Conservation (phyloP, 2,888 invertebrate species). For the Catonia carolina region DNA sequence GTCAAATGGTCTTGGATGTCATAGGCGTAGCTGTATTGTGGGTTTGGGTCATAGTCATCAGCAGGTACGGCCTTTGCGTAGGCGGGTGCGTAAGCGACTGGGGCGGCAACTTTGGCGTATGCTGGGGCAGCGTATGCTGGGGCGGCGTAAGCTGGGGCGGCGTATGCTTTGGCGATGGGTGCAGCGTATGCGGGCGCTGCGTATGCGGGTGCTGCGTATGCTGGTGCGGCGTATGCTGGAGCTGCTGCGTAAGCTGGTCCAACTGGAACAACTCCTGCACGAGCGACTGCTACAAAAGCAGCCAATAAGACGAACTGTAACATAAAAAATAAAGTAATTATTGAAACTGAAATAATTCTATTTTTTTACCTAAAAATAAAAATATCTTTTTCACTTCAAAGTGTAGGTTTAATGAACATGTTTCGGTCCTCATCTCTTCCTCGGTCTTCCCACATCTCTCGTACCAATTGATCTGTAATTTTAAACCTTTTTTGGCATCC, state of each 20-base stretch:
- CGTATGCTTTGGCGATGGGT: slow-evolving; percentile 25
- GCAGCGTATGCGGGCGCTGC: slow-evolving; percentile 31
- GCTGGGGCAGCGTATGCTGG: slow-evolving; percentile 19
- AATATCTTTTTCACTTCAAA: too few species aligned
- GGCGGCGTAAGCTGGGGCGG: slow-evolving; percentile 25
- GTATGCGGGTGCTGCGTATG: slow-evolving; percentile 20
- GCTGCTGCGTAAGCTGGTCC: slow-evolving; percentile 39
- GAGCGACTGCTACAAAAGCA: slow-evolving; percentile 36
- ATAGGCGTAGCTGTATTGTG: slow-evolving; percentile 35
- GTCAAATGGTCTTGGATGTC: slow-evolving; percentile 35
- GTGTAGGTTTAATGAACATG: too few species aligned
- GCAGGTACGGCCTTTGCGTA: slow-evolving; percentile 33
- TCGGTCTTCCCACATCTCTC: too few species aligned
- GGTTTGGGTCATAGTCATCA: slow-evolving; percentile 36
- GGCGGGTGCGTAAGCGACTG: slow-evolving; percentile 32
- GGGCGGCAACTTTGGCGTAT: slow-evolving; percentile 31
- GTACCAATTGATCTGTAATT: too few species aligned
- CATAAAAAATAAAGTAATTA: slow-evolving; percentile 20
- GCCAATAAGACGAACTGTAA: slow-evolving; percentile 28
- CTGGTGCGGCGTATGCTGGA: slow-evolving; percentile 35
- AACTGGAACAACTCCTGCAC: slow-evolving; percentile 36
- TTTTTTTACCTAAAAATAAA: too few species aligned
- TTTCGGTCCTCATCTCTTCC: too few species aligned
- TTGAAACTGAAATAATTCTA: slow-evolving; percentile 11
- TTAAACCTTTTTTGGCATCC: too few species aligned